Base-by-base conservation (phyloP, 2,113 vertebrate genomes). In the Vidua chalybeata region DNA sequence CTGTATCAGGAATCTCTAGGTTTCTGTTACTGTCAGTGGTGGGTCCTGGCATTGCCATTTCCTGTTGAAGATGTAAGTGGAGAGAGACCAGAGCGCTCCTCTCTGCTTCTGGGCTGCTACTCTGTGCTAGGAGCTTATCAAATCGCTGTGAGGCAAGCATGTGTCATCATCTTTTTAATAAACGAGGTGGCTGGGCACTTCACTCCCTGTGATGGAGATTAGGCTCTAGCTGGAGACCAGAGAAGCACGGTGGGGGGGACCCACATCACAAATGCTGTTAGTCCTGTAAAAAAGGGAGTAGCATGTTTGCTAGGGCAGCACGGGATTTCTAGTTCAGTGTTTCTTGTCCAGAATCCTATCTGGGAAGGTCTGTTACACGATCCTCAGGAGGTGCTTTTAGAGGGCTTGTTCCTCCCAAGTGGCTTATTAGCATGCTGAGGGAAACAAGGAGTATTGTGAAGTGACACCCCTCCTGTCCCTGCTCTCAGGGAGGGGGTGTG, bases 331-430 rank as follows among this genome's bases (percentile, higher is more conserved):
- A 33, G 39, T 75, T 82, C 51, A 35, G 54, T 69, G 46, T 69
- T 31, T 81, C 11, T 58, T 1, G 0, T 78, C 13, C n/a, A 30
- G 73, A 43, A 52, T 51, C 0, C 0, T 49, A 2, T 4, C 23
- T 64, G 52, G 49, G 55, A 73, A 41, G 26, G 9, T 92, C 33
- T 93, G 24, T 82, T 72, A 11, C 0, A 1, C 14, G 26, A 49
- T 89, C 66, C 31, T 74, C 30, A 5, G 59, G 48, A 86, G 56
- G n/a, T 75, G 54, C 31, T 37, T 90, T 85, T 51, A 85, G 58
- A 72, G 26, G 37, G 27, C 28, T 79, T 0, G 3, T 71, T 77
- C 55, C 63, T 88, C 77, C 5, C 1, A 4, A 15, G 35, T 27
- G 41, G 26, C 54, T 81, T 52, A 49, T 84, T 64, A 35, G 28